Base-by-base conservation (phyloP, 2,797 vertebrate genomes). In the Hyperoplus lanceolatus region DNA sequence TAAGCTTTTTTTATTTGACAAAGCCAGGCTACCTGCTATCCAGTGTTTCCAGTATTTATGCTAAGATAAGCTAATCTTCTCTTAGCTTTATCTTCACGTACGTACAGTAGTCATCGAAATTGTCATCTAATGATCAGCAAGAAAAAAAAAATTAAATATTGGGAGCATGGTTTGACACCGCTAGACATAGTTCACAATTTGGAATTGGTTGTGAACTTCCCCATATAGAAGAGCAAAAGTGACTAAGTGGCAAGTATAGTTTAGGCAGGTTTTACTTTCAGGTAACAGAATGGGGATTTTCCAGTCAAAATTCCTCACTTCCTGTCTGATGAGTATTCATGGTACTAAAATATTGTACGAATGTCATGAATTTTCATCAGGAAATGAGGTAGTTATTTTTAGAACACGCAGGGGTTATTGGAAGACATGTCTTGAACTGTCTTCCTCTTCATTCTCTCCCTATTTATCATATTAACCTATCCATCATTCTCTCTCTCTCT, bases 401-500 rank as follows among this genome's bases (percentile, higher is more conserved):
- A 66, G 81, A 77, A 66, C 59, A 49, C 5, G 29, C 29, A 2
- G 3, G n/a, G 62, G 59, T 60, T 65, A 72, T 68, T 84, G 80
- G 60, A 75, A n/a, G 75, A 78, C 70, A 79, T 29, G 55, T 60
- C 54, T 49, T 8, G n/a, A 42, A 73, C 62, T 46, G 63, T 68
- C 69, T 65, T 69, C 63, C 36, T 74, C 70, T 48, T 55, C 75
- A 7, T 63, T 87, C 8, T 0, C 48, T 71, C 55, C 57, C 66
- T 62, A 72, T 84, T 82, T 72, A 75, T 92, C 80, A 80, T 75
- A 62, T 13, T 21, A 65, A 64, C 70, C 13, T 1, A 74, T 61
- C 65, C 76, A 82, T 79, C 56, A 79, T 81, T 54, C 63, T 36
- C 60, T 41, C 63, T 74, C 72, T 74, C 55, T 71, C 51, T 74